These are phyloP conservation scores for Serripes groenlandicus DNA, from an alignment of 2,888 invertebrate genomes.

Conservation along the genomic window DNA sequence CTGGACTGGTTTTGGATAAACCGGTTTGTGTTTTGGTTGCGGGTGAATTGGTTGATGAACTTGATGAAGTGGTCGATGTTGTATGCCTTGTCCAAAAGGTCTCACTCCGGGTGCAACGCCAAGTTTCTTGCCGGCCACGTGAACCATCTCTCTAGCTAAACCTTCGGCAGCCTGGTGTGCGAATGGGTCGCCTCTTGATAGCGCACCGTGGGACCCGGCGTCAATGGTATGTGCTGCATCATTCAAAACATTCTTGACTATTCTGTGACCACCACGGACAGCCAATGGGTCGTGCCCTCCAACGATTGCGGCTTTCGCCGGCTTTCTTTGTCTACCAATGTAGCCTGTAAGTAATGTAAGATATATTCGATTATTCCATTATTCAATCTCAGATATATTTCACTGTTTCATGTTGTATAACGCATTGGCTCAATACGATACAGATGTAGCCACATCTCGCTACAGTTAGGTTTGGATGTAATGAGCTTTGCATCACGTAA, in stretches of 20 bases:
- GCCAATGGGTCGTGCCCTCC: conserved; percentile 35
- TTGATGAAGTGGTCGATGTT: not conserved
- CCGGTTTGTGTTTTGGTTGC: not conserved
- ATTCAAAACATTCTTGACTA: conserved; percentile 35
- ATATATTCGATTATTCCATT: too few species aligned
- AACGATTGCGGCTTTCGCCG: not conserved
- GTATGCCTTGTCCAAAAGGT: not conserved
- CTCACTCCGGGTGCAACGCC: not conserved
- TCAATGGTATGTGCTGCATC: conserved; percentile 35
- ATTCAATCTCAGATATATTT: too few species aligned
- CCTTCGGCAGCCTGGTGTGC: conserved; percentile 39
- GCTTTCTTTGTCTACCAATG: conserved; percentile 15
- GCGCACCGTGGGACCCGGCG: conserved; percentile 34
- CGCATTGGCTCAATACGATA: too few species aligned
- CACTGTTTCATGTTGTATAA: too few species aligned
- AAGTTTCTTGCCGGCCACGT: conserved; percentile 52
- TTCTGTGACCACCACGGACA: conserved; percentile 30
- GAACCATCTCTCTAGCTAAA: conserved; percentile 42
- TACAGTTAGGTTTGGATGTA: too few species aligned
- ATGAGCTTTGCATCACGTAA: too few species aligned
- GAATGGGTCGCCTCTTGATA: conserved; percentile 36
- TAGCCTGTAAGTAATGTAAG: conserved; percentile 32
- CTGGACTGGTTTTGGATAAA: not conserved
- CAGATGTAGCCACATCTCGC: too few species aligned
- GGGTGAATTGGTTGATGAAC: not conserved